Conservation (phyloP, 2,797 vertebrate genomes). For the Arctocebus calabarensis region DNA sequence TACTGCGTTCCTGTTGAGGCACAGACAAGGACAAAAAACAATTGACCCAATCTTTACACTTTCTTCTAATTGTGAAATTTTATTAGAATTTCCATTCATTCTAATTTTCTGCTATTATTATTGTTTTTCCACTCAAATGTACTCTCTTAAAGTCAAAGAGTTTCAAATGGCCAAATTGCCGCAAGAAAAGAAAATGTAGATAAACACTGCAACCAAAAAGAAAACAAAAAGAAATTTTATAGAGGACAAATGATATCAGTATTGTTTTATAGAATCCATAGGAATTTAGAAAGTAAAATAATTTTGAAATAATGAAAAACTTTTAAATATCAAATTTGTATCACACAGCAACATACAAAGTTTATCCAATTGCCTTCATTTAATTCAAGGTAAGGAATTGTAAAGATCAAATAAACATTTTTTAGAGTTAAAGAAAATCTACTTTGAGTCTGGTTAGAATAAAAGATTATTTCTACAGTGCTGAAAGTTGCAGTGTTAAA, state of each 20-base stretch:
- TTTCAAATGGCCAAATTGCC: background rate
- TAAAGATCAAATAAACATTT: background rate
- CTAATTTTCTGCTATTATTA: background rate
- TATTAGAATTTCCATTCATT: background rate
- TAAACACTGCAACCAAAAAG: background rate
- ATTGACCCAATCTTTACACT: background rate
- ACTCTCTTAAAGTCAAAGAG: background rate
- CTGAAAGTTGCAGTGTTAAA: background rate
- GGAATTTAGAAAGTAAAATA: background rate
- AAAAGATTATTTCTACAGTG: background rate
- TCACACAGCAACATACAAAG: background rate
- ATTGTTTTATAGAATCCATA: background rate
- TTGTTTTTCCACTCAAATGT: background rate
- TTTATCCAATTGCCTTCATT: background rate
- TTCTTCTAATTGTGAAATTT: background rate
- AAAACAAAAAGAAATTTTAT: background rate
- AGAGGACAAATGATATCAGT: background rate
- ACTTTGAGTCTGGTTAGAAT: background rate
- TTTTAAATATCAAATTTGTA: slow-evolving; percentile 10
- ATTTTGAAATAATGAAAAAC: slow-evolving; percentile 30
- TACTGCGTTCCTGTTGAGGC: background rate
- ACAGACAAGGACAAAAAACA: background rate
- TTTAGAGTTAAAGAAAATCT: background rate
- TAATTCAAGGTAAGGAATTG: background rate
- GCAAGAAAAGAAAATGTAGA: background rate